A percentile compares a stretch with the other conserved stretches of the same genome.
These are phyloP conservation scores for Cacoxenus indagator DNA, from an alignment of 2,888 invertebrate genomes.

Conservation along the genomic window DNA sequence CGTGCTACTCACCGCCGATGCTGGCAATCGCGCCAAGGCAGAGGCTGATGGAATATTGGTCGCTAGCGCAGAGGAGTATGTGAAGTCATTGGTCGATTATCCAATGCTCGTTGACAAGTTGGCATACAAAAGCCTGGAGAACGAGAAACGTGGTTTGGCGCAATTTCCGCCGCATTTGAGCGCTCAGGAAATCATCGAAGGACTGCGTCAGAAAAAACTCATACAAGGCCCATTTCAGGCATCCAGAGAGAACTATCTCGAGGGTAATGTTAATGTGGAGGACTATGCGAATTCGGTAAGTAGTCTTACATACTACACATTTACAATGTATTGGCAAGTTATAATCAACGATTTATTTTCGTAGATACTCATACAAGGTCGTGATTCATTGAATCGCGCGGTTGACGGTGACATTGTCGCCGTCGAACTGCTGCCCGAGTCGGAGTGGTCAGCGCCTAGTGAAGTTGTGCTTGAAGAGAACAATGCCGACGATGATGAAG, in stretches of 20 bases:
- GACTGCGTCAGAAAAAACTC: slow-evolving; percentile 82
- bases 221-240: slow-evolving; percentile 87
- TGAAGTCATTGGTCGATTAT: slow-evolving; percentile 79
- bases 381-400: slow-evolving; percentile 88
- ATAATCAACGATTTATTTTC: slow-evolving; percentile 21
- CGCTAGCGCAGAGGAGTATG: slow-evolving; percentile 79
- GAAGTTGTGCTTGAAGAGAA: slow-evolving; percentile 82
- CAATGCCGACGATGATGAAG: slow-evolving; percentile 78
- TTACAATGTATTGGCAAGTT: neutral
- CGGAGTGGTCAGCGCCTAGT: slow-evolving; percentile 92
- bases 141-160: slow-evolving; percentile 75
- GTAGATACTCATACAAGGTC: slow-evolving; percentile 86
- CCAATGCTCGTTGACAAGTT: slow-evolving; percentile 86
- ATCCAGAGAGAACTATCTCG: slow-evolving; percentile 93
- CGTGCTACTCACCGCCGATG: slow-evolving; percentile 88
- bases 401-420: slow-evolving; percentile 96
- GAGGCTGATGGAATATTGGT: slow-evolving; percentile 78
- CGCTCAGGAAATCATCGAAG: slow-evolving; percentile 81
- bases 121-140: slow-evolving; percentile 77
- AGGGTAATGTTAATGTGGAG: slow-evolving; percentile 88
- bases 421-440: slow-evolving; percentile 87
- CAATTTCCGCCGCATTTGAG: slow-evolving; percentile 89
- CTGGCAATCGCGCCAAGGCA: slow-evolving; percentile 81
- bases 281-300: slow-evolving; percentile 84
- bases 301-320: slow-evolving; percentile 30